Evolutionary conservation across 2,113 vertebrate genomes (phyloP).

Genomic region (Protobothrops flavoviridis): DNA sequence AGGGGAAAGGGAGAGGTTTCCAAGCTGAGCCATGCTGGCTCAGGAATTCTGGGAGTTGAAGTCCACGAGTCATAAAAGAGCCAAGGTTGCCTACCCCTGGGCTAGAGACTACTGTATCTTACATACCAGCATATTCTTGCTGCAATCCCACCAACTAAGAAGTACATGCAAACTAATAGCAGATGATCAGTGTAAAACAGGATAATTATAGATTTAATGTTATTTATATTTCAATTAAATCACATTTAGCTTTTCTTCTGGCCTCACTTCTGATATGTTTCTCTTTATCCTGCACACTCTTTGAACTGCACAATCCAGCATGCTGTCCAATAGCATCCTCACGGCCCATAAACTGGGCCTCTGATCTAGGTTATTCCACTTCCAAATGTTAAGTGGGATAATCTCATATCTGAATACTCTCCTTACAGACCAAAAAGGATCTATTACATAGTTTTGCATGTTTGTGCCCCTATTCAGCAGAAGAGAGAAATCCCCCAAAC

Average conservation of each 20-base stretch:
- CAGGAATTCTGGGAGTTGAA: no score
- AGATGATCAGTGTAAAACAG: background rate
- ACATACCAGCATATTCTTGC: background rate
- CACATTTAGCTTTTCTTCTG: background rate
- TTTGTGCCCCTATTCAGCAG: background rate
- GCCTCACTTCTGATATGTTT: background rate
- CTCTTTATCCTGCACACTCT: background rate
- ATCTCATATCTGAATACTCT: background rate
- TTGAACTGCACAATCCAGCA: background rate
- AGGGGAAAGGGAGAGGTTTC: no score
- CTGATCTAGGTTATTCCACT: background rate
- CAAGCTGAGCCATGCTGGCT: no score
- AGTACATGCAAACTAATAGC: background rate
- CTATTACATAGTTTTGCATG: background rate
- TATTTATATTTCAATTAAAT: background rate
- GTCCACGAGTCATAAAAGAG: no score
- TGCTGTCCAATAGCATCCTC: background rate
- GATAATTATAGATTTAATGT: background rate
- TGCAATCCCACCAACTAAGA: background rate
- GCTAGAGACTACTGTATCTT: background rate
- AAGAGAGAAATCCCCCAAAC: background rate
- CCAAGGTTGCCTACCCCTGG: no score
- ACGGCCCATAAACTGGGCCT: background rate
- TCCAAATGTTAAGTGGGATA: background rate
- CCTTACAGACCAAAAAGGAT: background rate